Conservation (phyloP, 1,140 invertebrate species). For the Elysia chlorotica region DNA sequence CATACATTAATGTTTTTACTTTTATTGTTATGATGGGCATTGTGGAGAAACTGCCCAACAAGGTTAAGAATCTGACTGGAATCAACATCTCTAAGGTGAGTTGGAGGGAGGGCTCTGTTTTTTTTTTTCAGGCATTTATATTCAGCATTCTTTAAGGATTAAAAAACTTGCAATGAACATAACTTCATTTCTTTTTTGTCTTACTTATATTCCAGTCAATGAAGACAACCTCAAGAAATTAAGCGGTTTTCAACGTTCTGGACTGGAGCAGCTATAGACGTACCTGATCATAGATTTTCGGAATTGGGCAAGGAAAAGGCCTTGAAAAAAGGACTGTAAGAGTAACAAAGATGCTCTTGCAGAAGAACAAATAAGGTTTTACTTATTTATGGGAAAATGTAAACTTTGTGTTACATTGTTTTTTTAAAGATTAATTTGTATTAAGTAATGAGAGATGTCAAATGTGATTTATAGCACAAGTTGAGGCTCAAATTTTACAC, state of each 20-base stretch:
- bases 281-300: neutral
- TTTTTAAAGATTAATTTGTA: no score
- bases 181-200: neutral
- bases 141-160: neutral
- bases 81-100: neutral
- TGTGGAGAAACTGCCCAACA: neutral
- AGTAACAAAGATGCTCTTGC: no score
- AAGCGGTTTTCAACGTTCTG: neutral
- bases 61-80: neutral
- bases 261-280: neutral
- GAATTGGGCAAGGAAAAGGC: neutral
- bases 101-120: no score
- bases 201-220: slow-evolving; percentile 5
- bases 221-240: slow-evolving; percentile 5
- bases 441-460: no score
- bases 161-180: neutral
- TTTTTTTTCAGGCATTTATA: neutral
- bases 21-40: neutral
- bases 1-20: neutral
- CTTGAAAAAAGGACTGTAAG: neutral
- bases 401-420: neutral
- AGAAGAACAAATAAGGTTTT: no score
- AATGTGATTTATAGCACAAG: no score
- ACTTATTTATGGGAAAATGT: no score
- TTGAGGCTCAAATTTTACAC: no score